Base-by-base conservation (phyloP, 2,797 vertebrate species). In the Discoglossus pictus region DNA sequence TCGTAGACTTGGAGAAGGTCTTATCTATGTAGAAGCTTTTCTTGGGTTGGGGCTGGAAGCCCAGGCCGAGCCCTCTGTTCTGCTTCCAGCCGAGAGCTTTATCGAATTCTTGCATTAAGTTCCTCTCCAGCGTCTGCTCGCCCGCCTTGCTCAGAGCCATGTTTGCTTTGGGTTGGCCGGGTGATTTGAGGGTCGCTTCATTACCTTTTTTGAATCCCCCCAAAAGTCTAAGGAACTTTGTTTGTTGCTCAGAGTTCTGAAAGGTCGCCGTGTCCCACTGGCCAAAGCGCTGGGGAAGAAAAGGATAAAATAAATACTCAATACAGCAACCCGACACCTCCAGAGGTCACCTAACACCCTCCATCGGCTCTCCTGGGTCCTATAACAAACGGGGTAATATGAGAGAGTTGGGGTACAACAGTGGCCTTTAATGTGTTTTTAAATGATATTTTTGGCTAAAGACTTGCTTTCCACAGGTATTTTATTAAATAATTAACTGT, bases 141-240 rank as follows among this genome's bases (percentile, higher is more conserved):
- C 76, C 87, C 1, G 85, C 69, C 60, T 74, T 89, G 42, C 80
- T 86, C 44, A 97, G 77, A 1, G 97, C 95, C 94, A 93, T 94
- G 68, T 87, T 95, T 0, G 76, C 65, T 65, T 69, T 72, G n/a
- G 48, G 36, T 1, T 39, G 13, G 15, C 13, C 5, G 13, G 17
- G 48, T 1, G 73, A 5, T 21, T 12, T 8, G 11, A 25, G 16
- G 5, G 44, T 48, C 11, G 78, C 73, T 61, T 84, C 83, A 50
- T 73, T 77, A 20, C 63, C 74, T 21, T 90, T 93, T 77, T 98
- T 98, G 71, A 96, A 91, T 44, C 92, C 93, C 1, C 95, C 96
- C 92, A 97, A 90, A 42, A 98, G 84, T 35, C 91, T 90, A n/a
- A 98, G 89, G 76, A 99, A 98, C 84, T 95, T 99, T 18, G 81